A percentile compares a stretch with the other conserved stretches of the same genome.
These are phyloP conservation scores for Watsonalla binaria DNA, from an alignment of 2,888 invertebrate genomes.

Conservation along the genomic window DNA sequence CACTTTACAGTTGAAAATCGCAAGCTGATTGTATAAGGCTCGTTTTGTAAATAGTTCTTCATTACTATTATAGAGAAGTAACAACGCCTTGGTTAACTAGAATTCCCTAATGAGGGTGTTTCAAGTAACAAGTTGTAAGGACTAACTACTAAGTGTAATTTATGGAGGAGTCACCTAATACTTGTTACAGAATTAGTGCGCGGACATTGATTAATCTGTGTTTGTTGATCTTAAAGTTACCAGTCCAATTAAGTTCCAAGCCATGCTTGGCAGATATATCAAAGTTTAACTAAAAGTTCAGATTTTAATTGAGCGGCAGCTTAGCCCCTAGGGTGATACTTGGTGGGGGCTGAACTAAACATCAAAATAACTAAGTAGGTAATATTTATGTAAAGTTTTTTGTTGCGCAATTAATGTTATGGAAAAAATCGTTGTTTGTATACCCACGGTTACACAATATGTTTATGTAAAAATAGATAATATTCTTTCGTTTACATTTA, in stretches of 20 bases:
- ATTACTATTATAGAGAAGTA: slow-evolving; percentile 7
- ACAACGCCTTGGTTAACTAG: not conserved
- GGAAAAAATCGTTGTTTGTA: no score
- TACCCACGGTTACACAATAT: no score
- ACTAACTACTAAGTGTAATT: not conserved
- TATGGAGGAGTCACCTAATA: not conserved
- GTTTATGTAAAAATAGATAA: no score
- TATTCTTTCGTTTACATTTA: no score
- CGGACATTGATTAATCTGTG: not conserved
- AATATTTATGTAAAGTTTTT: slow-evolving; percentile 26
- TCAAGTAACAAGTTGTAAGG: not conserved
- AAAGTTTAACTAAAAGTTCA: slow-evolving; percentile 64
- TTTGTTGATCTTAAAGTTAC: slow-evolving; percentile 9
- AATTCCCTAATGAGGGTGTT: not conserved
- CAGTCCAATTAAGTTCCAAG: slow-evolving; percentile 54
- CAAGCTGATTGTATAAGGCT: no score
- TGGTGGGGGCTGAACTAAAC: slow-evolving; percentile 65
- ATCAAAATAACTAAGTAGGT: slow-evolving; percentile 46
- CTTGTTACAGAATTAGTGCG: not conserved
- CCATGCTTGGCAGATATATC: slow-evolving; percentile 59
- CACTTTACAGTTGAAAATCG: no score
- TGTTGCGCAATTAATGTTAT: no score
- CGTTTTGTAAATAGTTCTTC: no score
- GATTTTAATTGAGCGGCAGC: slow-evolving; percentile 60
- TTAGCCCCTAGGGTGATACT: slow-evolving; percentile 46